Conservation (phyloP, 2,797 vertebrate genomes). For the Eospalax fontanierii region DNA sequence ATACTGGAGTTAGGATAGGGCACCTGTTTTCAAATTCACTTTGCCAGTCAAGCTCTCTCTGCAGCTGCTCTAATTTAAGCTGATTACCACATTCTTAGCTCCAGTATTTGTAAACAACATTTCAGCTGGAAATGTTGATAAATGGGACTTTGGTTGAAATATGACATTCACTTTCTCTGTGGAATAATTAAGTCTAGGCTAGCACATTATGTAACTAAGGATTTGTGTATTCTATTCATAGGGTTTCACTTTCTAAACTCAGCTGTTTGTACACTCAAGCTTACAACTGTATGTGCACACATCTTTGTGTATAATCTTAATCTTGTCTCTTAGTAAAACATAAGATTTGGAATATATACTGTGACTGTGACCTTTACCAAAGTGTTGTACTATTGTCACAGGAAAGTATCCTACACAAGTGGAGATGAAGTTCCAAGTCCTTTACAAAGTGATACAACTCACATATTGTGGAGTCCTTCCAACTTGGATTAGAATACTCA, state of each 20-base stretch:
- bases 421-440: background rate
- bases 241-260: background rate
- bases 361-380: background rate
- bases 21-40: background rate
- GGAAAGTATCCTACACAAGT: too few relatives aligned
- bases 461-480: background rate
- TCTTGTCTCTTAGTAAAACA: background rate
- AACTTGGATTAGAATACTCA: background rate
- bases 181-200: background rate
- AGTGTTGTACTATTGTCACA: fast-evolving
- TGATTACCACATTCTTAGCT: background rate
- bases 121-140: background rate
- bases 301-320: background rate
- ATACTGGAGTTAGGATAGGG: background rate
- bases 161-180: background rate
- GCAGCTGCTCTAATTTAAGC: conserved; percentile 14
- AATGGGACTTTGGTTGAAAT: background rate
- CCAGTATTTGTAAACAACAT: background rate
- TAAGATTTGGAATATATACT: background rate
- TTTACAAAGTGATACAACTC: background rate
- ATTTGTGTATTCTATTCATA: background rate
- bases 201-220: background rate
- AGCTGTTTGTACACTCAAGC: background rate
- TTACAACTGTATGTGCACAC: background rate
- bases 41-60: background rate